Evolutionary conservation across 1,140 invertebrate genomes (phyloP).

Genomic region (Augochlora pura): DNA sequence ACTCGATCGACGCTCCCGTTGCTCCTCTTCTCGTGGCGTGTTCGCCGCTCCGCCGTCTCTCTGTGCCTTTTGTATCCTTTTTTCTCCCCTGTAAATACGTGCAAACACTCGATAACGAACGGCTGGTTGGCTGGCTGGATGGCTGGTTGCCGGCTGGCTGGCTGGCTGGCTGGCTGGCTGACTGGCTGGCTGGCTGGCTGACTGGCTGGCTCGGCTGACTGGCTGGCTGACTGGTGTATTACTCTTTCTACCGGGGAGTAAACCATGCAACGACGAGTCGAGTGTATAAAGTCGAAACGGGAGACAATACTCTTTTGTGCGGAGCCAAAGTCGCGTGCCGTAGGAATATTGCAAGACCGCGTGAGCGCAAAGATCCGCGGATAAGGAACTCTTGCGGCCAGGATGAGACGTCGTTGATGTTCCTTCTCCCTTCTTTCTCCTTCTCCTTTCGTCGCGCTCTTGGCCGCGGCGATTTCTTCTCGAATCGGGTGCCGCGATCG

Average conservation of each 20-base stretch:
- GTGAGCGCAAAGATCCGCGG: constrained; percentile 22
- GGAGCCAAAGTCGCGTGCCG: constrained; percentile 35
- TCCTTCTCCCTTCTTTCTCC: not conserved
- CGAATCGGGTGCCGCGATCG: too few relatives aligned
- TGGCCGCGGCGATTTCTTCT: too few relatives aligned
- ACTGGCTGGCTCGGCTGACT: not conserved
- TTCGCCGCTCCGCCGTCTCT: not conserved
- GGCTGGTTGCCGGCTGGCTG: not conserved
- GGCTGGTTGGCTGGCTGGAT: not conserved
- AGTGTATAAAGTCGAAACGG: not conserved
- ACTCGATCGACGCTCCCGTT: not conserved
- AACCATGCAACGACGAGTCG: constrained; percentile 11
- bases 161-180: not conserved
- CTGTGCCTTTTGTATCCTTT: not conserved
- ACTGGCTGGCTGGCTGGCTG: not conserved
- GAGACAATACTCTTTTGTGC: constrained; percentile 53
- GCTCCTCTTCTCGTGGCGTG: not conserved
- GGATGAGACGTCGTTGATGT: constrained; percentile 1
- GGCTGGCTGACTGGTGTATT: not conserved
- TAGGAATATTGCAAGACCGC: constrained; percentile 41
- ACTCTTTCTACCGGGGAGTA: not conserved
- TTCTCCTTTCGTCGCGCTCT: not conserved
- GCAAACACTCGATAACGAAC: not conserved
- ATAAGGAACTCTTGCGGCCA: constrained; percentile 19
- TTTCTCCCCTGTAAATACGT: not conserved